Percentiles rank a stretch among this genome's conserved stretches.
phyloP scores from a whole-genome alignment of 1,140 invertebrate genomes.

The Diorhabda sublineata region DNA sequence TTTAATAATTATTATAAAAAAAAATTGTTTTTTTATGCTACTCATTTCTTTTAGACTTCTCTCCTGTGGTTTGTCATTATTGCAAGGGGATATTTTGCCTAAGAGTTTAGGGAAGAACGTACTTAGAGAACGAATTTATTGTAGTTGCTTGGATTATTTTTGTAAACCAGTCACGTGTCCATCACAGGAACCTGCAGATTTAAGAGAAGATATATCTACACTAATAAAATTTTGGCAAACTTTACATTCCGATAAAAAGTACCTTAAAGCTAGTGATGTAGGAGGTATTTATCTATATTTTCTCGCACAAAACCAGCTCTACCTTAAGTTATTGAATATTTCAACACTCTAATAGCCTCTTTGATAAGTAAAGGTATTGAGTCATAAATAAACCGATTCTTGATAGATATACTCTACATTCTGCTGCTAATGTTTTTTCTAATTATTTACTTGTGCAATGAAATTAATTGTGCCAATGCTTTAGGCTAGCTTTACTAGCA shows the following conservation, averaged over 20 bases:
- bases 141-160: slow-evolving; percentile 93
- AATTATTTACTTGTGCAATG: too few relatives aligned
- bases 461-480: too few relatives aligned
- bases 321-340: too few relatives aligned
- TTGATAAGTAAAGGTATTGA: too few relatives aligned
- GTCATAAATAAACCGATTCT: too few relatives aligned
- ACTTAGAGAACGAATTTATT: slow-evolving; percentile 90
- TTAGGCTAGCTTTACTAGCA: too few relatives aligned
- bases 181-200: slow-evolving; percentile 66
- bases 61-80: slow-evolving; percentile 83
- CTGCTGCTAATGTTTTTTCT: too few relatives aligned
- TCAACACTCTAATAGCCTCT: too few relatives aligned
- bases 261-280: slow-evolving; percentile 75
- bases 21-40: too few relatives aligned
- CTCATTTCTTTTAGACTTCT: slow-evolving; percentile 65
- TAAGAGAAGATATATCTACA: slow-evolving; percentile 85
- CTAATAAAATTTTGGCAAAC: slow-evolving; percentile 95
- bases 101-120: slow-evolving; percentile 87
- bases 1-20: too few relatives aligned
- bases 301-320: too few relatives aligned
- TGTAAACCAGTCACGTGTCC: slow-evolving; percentile 81
- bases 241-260: slow-evolving; percentile 96
- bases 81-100: slow-evolving; percentile 90
- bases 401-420: too few relatives aligned
- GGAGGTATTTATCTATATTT: slow-evolving; percentile 47